phyloP scores from a whole-genome alignment of 2,113 vertebrate genomes.

The Prunella himalayana region DNA sequence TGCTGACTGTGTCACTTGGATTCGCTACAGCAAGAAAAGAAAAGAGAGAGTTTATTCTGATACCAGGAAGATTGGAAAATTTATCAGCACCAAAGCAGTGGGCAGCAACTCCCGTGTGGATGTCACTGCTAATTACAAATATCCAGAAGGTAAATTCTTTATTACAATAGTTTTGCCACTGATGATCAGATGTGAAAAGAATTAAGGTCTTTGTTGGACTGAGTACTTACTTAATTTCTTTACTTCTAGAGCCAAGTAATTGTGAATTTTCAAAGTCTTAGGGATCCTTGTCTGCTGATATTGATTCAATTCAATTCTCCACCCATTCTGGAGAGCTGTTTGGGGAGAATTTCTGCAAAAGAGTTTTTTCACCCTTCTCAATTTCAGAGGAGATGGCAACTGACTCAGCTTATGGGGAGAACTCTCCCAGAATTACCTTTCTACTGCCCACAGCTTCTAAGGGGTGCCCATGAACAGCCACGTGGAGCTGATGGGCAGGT shows the following conservation, averaged over 20 bases:
- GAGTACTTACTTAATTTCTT: background rate
- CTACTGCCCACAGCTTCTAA: background rate
- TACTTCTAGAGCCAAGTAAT: background rate
- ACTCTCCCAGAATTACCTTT: background rate
- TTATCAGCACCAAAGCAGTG: conserved; percentile 84
- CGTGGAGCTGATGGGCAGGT: background rate
- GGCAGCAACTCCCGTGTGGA: conserved; percentile 66
- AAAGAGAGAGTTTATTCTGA: conserved; percentile 66
- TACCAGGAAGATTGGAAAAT: conserved; percentile 64
- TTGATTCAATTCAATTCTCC: background rate
- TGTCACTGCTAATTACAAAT: conserved; percentile 82
- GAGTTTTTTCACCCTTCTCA: background rate
- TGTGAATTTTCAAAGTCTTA: background rate
- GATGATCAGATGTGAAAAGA: background rate
- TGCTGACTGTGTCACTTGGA: conserved; percentile 79
- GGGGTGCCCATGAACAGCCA: background rate
- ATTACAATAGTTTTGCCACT: background rate
- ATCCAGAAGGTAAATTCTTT: conserved; percentile 76
- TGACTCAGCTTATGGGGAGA: background rate
- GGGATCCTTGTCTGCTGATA: background rate
- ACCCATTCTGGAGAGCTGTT: background rate
- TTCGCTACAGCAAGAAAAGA: conserved; percentile 60
- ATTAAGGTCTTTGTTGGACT: background rate
- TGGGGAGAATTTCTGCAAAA: background rate
- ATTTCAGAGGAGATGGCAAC: background rate